phyloP scores from a whole-genome alignment of 2,113 vertebrate species.

The Sturnira hondurensis region DNA sequence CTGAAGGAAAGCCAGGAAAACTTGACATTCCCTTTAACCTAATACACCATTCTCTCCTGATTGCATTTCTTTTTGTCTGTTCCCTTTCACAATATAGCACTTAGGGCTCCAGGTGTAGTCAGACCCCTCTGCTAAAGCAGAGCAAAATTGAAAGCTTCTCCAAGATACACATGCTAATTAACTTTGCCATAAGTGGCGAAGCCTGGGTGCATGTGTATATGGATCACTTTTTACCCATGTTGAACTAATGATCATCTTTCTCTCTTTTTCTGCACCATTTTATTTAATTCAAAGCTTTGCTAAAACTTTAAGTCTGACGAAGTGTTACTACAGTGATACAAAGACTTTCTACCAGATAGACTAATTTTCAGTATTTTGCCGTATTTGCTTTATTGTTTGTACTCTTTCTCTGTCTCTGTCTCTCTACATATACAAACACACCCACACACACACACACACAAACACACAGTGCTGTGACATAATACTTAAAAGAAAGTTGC shows the following conservation, averaged over 20 bases:
- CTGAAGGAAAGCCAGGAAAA: background rate
- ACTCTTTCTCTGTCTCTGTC: background rate
- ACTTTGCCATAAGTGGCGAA: background rate
- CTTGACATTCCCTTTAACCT: background rate
- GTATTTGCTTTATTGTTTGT: background rate
- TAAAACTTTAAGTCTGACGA: background rate
- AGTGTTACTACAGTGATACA: background rate
- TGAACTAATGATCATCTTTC: background rate
- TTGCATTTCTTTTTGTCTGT: background rate
- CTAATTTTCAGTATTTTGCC: background rate
- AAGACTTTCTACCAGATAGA: background rate
- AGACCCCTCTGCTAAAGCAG: background rate
- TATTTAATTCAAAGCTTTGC: background rate
- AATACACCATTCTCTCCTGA: background rate
- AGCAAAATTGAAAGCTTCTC: background rate
- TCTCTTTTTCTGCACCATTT: background rate
- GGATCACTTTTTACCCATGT: background rate
- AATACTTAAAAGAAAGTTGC: background rate
- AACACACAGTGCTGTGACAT: background rate
- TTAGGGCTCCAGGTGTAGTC: background rate
- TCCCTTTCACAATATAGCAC: background rate
- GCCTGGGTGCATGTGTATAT: background rate
- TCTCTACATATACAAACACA: too few relatives aligned
- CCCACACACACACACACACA: background rate
- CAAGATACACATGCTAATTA: background rate